Evolutionary conservation across 64 coral and sea anemone species (phyloP).

Genomic region (Actinia equina): DNA sequence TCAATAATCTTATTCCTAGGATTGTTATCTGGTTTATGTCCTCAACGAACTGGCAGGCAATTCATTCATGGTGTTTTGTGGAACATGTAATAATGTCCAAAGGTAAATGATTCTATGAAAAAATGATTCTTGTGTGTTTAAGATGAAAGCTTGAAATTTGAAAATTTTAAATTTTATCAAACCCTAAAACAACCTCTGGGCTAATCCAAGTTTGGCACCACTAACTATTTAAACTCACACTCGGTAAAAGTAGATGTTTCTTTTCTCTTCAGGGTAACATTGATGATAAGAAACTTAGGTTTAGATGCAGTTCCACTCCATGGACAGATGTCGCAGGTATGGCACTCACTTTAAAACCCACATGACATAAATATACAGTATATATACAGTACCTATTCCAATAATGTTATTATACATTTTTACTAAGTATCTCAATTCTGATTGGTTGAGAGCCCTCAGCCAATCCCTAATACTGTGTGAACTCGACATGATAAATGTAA

Average conservation of each 20-base stretch:
- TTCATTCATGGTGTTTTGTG: constrained; percentile 98
- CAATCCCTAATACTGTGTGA: too few relatives aligned
- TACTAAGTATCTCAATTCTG: too few relatives aligned
- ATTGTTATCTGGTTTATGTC: constrained; percentile 93
- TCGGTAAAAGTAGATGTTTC: not conserved
- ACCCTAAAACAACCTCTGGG: not conserved
- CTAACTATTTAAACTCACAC: too few relatives aligned
- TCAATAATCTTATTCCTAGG: constrained; percentile 13
- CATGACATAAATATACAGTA: not conserved
- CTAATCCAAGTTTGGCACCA: not conserved
- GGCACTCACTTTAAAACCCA: not conserved
- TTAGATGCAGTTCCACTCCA: constrained; percentile 92
- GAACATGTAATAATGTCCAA: constrained; percentile 98
- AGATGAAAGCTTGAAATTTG: too few relatives aligned
- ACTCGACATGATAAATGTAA: too few relatives aligned
- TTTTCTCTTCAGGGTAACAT: constrained; percentile 52
- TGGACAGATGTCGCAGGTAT: constrained; percentile 96
- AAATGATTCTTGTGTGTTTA: too few relatives aligned
- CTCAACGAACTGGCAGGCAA: constrained; percentile 98
- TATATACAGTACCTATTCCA: too few relatives aligned
- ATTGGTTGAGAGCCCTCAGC: too few relatives aligned
- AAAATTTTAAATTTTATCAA: too few relatives aligned
- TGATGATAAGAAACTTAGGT: constrained; percentile 87
- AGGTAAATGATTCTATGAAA: constrained; percentile 22
- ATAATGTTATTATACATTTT: too few relatives aligned